Evolutionary conservation across 2,888 invertebrate genomes (phyloP).

Genomic region (Melinopterus prodromus): DNA sequence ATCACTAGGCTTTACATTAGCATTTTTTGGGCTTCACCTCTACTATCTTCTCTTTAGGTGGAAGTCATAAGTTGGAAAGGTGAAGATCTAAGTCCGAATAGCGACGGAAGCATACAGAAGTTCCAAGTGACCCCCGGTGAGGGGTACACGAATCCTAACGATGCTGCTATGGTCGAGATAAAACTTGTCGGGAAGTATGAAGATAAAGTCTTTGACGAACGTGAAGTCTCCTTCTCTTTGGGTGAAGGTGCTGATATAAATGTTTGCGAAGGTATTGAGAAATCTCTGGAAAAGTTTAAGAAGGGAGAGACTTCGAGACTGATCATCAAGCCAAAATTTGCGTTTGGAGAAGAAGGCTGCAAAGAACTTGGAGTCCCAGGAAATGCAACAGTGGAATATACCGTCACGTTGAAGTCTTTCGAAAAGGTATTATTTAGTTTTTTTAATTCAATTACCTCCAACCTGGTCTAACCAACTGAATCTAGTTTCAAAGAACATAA

Average conservation of each 20-base stretch:
- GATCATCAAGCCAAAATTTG: conserved; percentile 79
- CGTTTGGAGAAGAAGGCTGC: conserved; percentile 78
- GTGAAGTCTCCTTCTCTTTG: conserved; percentile 81
- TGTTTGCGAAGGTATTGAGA: conserved; percentile 84
- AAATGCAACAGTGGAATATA: conserved; percentile 81
- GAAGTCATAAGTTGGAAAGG: conserved; percentile 88
- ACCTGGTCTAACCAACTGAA: too few relatives aligned
- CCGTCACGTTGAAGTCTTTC: conserved; percentile 82
- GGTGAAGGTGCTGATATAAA: conserved; percentile 85
- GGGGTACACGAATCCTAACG: conserved; percentile 77
- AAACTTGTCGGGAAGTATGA: conserved; percentile 75
- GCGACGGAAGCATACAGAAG: conserved; percentile 84
- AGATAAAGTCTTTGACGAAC: conserved; percentile 77
- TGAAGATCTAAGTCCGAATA: conserved; percentile 87
- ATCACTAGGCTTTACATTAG: not conserved
- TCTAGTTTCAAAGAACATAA: too few relatives aligned
- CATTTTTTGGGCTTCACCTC: conserved; percentile 9
- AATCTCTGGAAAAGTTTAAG: conserved; percentile 81
- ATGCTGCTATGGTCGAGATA: conserved; percentile 85
- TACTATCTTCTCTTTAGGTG: conserved; percentile 64
- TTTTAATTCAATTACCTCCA: too few relatives aligned
- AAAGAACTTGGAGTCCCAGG: conserved; percentile 78
- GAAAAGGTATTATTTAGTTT: conserved; percentile 70
- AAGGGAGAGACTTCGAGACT: conserved; percentile 80
- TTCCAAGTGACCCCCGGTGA: conserved; percentile 75